Percentiles rank a stretch among this genome's conserved stretches.
Conservation (phyloP, 2,888 invertebrate genomes). For the Tenthredo livida region DNA sequence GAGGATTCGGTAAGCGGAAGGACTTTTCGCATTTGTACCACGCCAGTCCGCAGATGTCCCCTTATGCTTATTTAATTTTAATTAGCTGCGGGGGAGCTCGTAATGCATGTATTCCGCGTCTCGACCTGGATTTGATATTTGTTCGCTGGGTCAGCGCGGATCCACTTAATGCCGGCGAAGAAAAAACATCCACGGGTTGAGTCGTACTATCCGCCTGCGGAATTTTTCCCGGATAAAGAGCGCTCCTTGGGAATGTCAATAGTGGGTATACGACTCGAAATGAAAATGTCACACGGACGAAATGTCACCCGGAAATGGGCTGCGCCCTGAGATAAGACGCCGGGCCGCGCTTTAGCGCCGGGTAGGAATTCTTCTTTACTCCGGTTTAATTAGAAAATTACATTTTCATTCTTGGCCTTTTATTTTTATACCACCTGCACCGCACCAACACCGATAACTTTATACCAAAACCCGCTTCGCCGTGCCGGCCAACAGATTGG, state of each 20-base stretch:
- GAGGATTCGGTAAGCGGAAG: constrained; percentile 29
- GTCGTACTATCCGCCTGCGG: background rate
- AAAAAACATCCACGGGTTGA: constrained; percentile 10
- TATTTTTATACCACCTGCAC: background rate
- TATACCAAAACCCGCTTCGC: background rate
- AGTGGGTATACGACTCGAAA: constrained; percentile 2
- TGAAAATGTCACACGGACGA: constrained; percentile 33
- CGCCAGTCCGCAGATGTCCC: background rate
- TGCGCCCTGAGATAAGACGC: constrained; percentile 16
- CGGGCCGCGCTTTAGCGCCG: background rate
- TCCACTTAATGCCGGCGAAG: background rate
- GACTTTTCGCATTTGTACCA: constrained; percentile 4
- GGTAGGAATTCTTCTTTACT: background rate
- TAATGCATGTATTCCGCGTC: background rate
- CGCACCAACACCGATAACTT: background rate
- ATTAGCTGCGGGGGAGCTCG: background rate
- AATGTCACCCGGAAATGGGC: constrained; percentile 23
- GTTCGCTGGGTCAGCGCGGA: background rate
- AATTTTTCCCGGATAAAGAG: background rate
- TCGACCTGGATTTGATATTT: constrained; percentile 13
- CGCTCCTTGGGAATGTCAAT: constrained; percentile 26
- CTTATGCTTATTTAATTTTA: constrained; percentile 29
- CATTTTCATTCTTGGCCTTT: background rate
- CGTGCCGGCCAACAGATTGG: background rate
- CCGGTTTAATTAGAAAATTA: constrained; percentile 23